Percentiles rank a stretch among this genome's conserved stretches.
Conservation (phyloP, 2,888 invertebrate species). For the Cosmia trapezina region DNA sequence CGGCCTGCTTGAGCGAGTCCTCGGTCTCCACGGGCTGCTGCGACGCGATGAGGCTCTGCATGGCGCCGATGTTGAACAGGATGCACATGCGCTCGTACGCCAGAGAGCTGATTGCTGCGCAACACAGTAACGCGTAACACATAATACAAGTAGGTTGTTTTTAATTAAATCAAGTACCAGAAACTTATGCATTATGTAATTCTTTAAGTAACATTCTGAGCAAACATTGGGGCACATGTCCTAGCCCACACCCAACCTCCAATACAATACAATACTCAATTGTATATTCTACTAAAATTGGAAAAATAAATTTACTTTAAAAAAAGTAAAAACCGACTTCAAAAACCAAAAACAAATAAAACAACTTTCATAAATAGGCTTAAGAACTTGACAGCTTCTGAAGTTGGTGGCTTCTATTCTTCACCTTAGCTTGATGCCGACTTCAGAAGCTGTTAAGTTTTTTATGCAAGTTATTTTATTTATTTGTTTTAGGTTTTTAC, state of each 20-base stretch:
- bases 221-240: background rate
- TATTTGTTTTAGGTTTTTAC: no score
- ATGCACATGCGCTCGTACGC: slow-evolving; percentile 98
- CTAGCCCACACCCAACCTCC: background rate
- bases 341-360: no score
- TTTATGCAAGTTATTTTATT: no score
- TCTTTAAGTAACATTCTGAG: background rate
- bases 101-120: slow-evolving; percentile 95
- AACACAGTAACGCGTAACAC: slow-evolving; percentile 10
- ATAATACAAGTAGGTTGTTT: background rate
- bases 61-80: slow-evolving; percentile 98
- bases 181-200: background rate
- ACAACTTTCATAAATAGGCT: no score
- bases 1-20: slow-evolving; percentile 97
- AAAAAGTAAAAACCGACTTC: no score
- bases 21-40: slow-evolving; percentile 96
- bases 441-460: no score
- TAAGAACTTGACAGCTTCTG: no score
- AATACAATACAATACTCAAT: background rate
- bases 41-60: slow-evolving; percentile 97
- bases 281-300: no score
- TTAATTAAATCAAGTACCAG: background rate
- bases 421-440: no score
- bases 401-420: no score
- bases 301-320: no score